Evolutionary conservation across 2,797 vertebrate species (phyloP).

Genomic region (Hapalemur alaotrensis): DNA sequence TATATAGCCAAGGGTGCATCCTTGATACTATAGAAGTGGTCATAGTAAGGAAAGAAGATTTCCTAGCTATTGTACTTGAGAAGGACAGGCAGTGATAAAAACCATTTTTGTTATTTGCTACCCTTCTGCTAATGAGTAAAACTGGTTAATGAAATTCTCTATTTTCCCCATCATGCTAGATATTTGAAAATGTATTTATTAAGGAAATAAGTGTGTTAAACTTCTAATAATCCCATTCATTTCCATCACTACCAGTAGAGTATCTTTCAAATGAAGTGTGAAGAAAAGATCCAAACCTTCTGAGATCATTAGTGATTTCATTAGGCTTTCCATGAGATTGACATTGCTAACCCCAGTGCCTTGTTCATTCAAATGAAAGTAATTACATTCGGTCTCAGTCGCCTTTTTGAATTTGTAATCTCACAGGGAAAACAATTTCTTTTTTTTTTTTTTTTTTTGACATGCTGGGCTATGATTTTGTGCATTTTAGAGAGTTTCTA

Average conservation of each 20-base stretch:
- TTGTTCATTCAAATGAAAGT: constrained; percentile 43
- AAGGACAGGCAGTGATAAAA: not conserved
- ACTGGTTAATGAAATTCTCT: not conserved
- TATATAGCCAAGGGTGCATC: not conserved
- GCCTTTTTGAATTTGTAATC: constrained; percentile 25
- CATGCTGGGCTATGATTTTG: not conserved
- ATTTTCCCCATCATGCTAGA: not conserved
- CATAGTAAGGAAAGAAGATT: not conserved
- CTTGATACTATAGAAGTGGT: not conserved
- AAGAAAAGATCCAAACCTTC: not conserved
- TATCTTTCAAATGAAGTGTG: constrained; percentile 35
- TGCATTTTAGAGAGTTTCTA: not conserved
- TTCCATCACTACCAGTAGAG: not conserved
- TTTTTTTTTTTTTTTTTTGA: not conserved
- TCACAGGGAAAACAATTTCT: not conserved
- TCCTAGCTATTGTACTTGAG: not conserved
- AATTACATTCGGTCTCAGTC: constrained; percentile 20
- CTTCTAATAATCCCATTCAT: constrained; percentile 48
- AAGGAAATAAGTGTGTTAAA: not conserved
- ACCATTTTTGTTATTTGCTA: not conserved
- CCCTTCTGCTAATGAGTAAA: not conserved
- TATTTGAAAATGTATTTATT: constrained; percentile 21
- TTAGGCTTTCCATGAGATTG: not conserved
- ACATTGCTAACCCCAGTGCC: not conserved
- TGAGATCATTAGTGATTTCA: constrained; percentile 29